These are phyloP conservation scores for Pogonognathellus flavescens DNA, from an alignment of 1,140 invertebrate species.

Conservation along the genomic window DNA sequence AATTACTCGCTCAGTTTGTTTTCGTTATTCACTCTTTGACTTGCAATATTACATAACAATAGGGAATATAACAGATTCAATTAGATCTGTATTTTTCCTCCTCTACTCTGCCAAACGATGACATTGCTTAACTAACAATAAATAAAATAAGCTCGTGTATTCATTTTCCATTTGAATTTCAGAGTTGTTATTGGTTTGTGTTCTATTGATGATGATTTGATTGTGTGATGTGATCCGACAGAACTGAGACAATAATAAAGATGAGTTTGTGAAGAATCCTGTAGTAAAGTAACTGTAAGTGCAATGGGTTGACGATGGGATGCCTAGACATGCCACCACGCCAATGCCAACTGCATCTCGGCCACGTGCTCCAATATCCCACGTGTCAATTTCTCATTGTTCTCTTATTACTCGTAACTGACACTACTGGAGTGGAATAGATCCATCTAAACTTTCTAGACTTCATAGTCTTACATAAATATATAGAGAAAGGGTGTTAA, in stretches of 20 bases:
- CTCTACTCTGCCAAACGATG: too few relatives aligned
- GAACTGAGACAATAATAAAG: background rate
- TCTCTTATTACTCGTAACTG: conserved; percentile 48
- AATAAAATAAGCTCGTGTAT: too few relatives aligned
- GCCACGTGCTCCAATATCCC: conserved; percentile 44
- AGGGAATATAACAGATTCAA: too few relatives aligned
- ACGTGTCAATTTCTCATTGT: conserved; percentile 48
- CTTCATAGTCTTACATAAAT: background rate
- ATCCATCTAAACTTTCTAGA: background rate
- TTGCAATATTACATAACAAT: too few relatives aligned
- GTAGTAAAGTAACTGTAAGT: background rate
- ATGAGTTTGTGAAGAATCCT: background rate
- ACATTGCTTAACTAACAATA: too few relatives aligned
- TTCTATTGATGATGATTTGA: background rate
- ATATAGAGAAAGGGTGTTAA: background rate
- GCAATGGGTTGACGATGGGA: conserved; percentile 4
- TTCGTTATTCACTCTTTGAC: too few relatives aligned
- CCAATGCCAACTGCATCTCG: background rate
- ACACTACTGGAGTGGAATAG: background rate
- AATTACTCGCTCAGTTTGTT: too few relatives aligned
- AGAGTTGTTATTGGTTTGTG: background rate
- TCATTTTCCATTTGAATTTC: too few relatives aligned
- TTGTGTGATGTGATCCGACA: background rate
- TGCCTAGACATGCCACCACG: background rate
- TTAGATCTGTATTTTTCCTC: too few relatives aligned